Base-by-base conservation (phyloP, 1,140 invertebrate genomes). In the Dermatophagoides farinae region DNA sequence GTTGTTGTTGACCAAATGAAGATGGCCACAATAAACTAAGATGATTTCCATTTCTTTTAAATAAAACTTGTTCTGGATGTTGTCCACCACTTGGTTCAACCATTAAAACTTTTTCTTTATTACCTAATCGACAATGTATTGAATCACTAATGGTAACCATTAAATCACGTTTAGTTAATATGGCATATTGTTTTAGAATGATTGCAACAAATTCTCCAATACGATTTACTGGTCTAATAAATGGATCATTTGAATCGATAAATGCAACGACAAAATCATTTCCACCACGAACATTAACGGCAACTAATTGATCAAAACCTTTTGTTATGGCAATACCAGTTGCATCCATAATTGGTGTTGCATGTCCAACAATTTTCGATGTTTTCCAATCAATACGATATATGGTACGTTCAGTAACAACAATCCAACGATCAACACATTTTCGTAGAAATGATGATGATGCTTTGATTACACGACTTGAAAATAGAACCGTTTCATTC, bases 251-350 rank as follows among this genome's bases (percentile, higher is more conserved):
- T 10, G 16, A 44, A 39, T 61, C 51, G 64, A 77, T 70, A 46
- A 91, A 73, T 9, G 84, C 83, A 8, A 95, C 77, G 39, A 97
- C 81, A 67, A 97, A 81, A 73, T 97, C 92, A 71, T 93, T 91
- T 20, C 85, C 84, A 25, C 80, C 80, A 62, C 82, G 81, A 5
- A 90, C 81, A 70, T 95, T 90, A 64, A 97, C 79, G 11, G 89
- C 82, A 59, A 91, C 79, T 54, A 97, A 76, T 69, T 95, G 90
- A 71, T 93, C 91, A 63, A 77, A 79, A 1, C 82, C 85, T 14
- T 84, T 79, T n/a, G 79, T 84, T 1, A 90, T 76, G 67, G 82
- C 86, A 1, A 89, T 66, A 9, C 84, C 83, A n/a, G 83, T 85
- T 6, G 90, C 76, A 78, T 88, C 83, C 53, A 79, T 76, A 49